Base-by-base conservation (phyloP, 2,113 vertebrate genomes). In the Pygathrix nemaeus region DNA sequence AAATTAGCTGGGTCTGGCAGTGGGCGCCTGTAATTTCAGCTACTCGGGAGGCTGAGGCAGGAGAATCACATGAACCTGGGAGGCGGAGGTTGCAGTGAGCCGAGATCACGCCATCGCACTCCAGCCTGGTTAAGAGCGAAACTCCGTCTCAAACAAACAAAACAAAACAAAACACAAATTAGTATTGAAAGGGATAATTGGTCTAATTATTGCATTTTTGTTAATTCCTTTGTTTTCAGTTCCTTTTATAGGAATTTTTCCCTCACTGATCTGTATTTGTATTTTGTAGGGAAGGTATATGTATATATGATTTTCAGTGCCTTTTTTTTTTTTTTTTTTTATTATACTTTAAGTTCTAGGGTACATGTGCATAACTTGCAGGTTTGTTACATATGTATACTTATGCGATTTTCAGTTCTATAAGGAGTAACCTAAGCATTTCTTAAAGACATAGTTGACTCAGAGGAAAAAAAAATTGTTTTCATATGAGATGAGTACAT, bases 161-260 rank as follows among this genome's bases (percentile, higher is more conserved):
- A 61, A 61, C 23, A 72, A 40, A 40, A 40, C 52, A 75, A 90
- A 80, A 40, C 23, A 40, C 52, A 75, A 90, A 80, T 90, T 66
- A 61, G 27, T 68, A 91, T 45, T 8, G 12, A 92, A 78, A 88
- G 38, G 43, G 40, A 38, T 78, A 61, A 21, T 90, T 96, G n/a
- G 13, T 84, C 30, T 92, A 38, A 88, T 61, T 94, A 88, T 66
- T 94, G 79, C 45, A 23, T 55, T 89, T 89, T 86, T 92, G 64
- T 89, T 23, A 84, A 9, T 78, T 76, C 35, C 38, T 79, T 90
- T 73, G 43, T 88, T 80, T 84, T 85, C 18, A 86, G 48, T 68
- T 30, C 12, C 32, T 94, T 27, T 48, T 88, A 55, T 2, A 70
- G 30, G 48, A 35, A 27, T 1, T 38, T 50, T 82, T 81, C 40